A percentile compares a stretch with the other conserved stretches of the same genome.
These are phyloP conservation scores for Tupiocoris notatus DNA, from an alignment of 2,888 invertebrate genomes.

Conservation along the genomic window DNA sequence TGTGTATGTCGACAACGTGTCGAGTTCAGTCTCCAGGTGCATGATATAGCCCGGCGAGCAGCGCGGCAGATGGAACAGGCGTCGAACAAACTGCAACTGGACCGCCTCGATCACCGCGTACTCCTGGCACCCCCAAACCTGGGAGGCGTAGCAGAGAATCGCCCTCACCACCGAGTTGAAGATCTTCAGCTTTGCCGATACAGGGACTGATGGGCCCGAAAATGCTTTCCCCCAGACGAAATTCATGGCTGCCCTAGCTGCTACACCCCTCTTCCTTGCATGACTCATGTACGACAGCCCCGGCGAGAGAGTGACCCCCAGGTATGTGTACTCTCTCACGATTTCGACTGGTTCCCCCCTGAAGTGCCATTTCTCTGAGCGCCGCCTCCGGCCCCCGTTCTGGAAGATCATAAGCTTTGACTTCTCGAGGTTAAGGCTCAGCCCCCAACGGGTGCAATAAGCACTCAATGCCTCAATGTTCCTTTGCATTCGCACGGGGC, in stretches of 20 bases:
- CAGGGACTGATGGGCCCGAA: not conserved
- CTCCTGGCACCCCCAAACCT: not conserved
- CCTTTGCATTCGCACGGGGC: not conserved
- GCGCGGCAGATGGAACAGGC: not conserved
- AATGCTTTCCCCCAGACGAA: not conserved
- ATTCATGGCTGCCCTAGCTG: constrained; percentile 12
- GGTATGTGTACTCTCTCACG: constrained; percentile 12
- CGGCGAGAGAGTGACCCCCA: constrained; percentile 15
- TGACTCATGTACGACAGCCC: constrained; percentile 3
- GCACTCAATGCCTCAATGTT: constrained; percentile 11
- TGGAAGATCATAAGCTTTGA: constrained; percentile 16
- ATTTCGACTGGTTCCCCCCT: not conserved
- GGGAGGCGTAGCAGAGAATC: constrained; percentile 14
- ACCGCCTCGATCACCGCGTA: not conserved
- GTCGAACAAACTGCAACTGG: not conserved
- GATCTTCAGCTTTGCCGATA: constrained; percentile 6
- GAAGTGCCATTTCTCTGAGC: constrained; percentile 2
- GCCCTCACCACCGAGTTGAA: not conserved
- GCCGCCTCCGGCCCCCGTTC: not conserved
- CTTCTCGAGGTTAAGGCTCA: constrained; percentile 2
- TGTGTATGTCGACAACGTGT: not conserved
- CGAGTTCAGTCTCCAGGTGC: constrained; percentile 9
- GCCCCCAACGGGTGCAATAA: constrained; percentile 1
- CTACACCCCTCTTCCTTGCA: not conserved
- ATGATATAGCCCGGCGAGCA: not conserved